phyloP scores from a whole-genome alignment of 2,888 invertebrate species.

The Drosophila vallismaia region DNA sequence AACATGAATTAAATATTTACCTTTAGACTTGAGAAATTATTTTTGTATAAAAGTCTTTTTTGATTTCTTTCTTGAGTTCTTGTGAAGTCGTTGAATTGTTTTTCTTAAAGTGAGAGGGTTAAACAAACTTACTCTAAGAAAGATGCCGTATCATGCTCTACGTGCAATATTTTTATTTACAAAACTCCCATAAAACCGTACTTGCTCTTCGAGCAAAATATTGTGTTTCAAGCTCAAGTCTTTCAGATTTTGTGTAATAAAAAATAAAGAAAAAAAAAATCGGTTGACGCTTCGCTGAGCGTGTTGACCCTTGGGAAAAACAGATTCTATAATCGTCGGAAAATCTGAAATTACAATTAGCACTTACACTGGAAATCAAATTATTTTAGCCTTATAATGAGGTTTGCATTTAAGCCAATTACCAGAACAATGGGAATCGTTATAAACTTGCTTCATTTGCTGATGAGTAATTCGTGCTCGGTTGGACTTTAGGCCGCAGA shows the following conservation, averaged over 20 bases:
- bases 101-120: neutral
- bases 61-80: neutral
- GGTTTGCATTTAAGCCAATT: conserved; percentile 31
- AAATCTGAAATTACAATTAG: conserved; percentile 35
- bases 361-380: conserved; percentile 40
- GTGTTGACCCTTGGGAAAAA: conserved; percentile 12
- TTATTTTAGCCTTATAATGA: conserved; percentile 27
- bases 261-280: conserved; percentile 6
- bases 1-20: neutral
- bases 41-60: neutral
- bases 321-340: conserved; percentile 18
- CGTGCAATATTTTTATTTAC: conserved; percentile 7
- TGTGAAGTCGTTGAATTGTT: neutral
- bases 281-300: conserved; percentile 36
- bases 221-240: conserved; percentile 15
- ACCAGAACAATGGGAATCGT: conserved; percentile 24
- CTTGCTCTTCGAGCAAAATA: neutral
- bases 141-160: conserved; percentile 13
- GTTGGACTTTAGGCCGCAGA: conserved; percentile 33
- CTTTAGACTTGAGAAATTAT: neutral
- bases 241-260: conserved; percentile 10
- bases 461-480: conserved; percentile 11
- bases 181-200: conserved; percentile 4
- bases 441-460: conserved; percentile 21
- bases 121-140: neutral